These are phyloP conservation scores for Xanthorhoe spadicearia DNA, from an alignment of 2,888 invertebrate species.

Conservation along the genomic window DNA sequence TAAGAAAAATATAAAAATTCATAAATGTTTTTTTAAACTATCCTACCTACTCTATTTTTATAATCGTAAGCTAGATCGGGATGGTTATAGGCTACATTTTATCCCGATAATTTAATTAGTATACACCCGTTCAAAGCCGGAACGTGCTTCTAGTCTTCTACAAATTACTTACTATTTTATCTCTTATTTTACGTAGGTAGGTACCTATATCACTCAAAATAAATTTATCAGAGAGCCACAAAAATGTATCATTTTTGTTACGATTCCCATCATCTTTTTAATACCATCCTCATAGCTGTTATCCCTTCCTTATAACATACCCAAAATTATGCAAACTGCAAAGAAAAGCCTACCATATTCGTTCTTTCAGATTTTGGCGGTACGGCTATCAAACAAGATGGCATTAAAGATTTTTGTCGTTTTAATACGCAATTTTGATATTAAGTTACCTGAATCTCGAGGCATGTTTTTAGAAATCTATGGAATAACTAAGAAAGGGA, in stretches of 20 bases:
- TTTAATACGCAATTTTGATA: neutral
- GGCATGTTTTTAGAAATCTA: no score
- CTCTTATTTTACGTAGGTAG: neutral
- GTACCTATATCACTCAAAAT: neutral
- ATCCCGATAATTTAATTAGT: no score
- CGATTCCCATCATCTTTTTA: conserved; percentile 13
- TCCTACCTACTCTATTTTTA: no score
- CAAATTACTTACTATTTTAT: no score
- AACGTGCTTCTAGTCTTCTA: no score
- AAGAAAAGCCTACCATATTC: conserved; percentile 10
- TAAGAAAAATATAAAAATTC: no score
- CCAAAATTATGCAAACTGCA: conserved; percentile 13
- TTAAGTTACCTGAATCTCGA: no score
- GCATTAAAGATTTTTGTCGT: conserved; percentile 1
- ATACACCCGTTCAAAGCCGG: no score
- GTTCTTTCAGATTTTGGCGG: conserved; percentile 12
- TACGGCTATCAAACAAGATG: conserved; percentile 5
- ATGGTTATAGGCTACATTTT: no score
- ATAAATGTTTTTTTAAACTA: no score
- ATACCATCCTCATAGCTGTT: conserved; percentile 14
- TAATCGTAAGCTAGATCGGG: no score
- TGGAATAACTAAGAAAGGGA: no score
- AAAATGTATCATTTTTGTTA: conserved; percentile 1
- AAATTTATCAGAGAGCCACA: neutral
- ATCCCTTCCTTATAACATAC: conserved; percentile 18